Evolutionary conservation across 2,797 vertebrate genomes (phyloP), one percentile per base, ranked within the genome.

Genomic region (Epinephelus coioides): DNA sequence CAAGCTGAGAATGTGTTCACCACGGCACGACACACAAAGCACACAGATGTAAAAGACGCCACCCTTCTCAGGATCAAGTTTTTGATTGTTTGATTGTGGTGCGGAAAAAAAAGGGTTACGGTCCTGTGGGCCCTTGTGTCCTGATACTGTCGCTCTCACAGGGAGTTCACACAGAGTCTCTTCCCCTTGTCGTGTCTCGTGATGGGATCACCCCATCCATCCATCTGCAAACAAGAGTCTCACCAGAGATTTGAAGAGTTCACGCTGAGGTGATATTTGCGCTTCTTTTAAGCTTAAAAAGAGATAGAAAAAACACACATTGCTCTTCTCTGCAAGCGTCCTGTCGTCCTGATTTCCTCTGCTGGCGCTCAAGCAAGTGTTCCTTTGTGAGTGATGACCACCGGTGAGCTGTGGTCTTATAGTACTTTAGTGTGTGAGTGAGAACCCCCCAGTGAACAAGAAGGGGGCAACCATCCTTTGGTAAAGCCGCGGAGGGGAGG

Each of bases 1-100:
- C 82, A 83, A 88, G 86, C 81, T 73, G 72, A 92, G 86, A 63
- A 91, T 85, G 90, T 88, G 86, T 89, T 94, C 87, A 94, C 91
- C 92, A 94, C 88, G 75, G 78, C 91, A 94, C 89, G 61, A 92
- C 91, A 86, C 55, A 89, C 79, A 90, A 87, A 91, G 90, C 89
- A 93, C 94, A 93, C 68, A 12, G 85, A 93, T 89, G 82, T 73
- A 86, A 84, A 89, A 84, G 85, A 90, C 50, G 69, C 71, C 73
- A 64, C 78, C 69, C 69, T 70, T 79, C 61, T 59, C 69, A 68
- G 73, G 69, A 71, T 74, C 38, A 17, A 63, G 73, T 78, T 79
- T 84, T 63, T 87, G 80, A 90, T 88, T 90, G 79, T 83, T 87
- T 82, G 69, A 80, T 51, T 77, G 82, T 74, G 86, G 82, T 69